Base-by-base conservation (phyloP, 1,140 invertebrate genomes). In the Drosophila varians region DNA sequence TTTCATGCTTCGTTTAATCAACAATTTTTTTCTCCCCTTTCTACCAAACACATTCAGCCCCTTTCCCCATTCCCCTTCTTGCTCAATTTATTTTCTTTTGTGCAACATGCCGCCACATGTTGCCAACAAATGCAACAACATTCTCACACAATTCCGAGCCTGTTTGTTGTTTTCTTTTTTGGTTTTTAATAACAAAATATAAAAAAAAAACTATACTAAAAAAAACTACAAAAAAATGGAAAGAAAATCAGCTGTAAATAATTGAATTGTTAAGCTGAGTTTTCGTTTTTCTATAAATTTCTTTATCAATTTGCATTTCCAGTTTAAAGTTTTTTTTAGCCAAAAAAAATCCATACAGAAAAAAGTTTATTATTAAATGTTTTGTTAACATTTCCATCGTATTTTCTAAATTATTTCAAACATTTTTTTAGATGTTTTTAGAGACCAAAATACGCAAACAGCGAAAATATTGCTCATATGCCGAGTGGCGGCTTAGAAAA, bases 1-100 rank as follows among this genome's bases (percentile, higher is more conserved):
- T 62, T 78, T 78, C 64, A 79, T 71, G 76, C 71, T 71, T 79
- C 76, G 76, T 79, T 79, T 74, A 60, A 64, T 79, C 49, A 70
- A 78, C 56, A 79, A 62, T 65, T 79, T 64, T 66, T 54, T 34
- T n/a, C 47, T 26, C 49, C 48, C 38, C 53, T 60, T 5, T 8
- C 14, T 9, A 0, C 9, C 8, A 16, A 7, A 19, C 21, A 12
- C 19, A 8, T 31, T 8, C 11, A 11, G 1, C 26, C 14, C 9
- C n/a, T 58, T 45, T 5, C 36, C 36, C n/a, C 36, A 31, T 12
- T 4, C 12, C 1, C 4, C 4, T 38, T 38, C 12, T 38, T 38
- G 36, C 36, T 38, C 36, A 38, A 38, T 38, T 38, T 38, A 14
- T 16, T 38, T 25, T 46, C 19, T 43, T 64, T 64, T 64, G 42